Base-by-base conservation (phyloP, 2,888 invertebrate species). In the Phaonia tiefii region DNA sequence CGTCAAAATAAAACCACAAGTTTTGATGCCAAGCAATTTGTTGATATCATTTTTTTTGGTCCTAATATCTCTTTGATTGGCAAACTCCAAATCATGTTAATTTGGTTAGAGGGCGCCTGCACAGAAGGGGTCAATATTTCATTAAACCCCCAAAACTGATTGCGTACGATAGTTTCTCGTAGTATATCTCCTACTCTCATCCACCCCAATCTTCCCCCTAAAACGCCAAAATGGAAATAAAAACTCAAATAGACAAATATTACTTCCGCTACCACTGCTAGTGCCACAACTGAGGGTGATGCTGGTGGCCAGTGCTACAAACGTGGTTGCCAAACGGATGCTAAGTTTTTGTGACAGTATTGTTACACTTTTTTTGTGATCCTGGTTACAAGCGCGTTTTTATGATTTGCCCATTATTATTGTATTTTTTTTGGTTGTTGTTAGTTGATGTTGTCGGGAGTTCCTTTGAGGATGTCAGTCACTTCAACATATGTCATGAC, bases 321-420 rank as follows among this genome's bases (percentile, higher is more conserved):
- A 70, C 74, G 66, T 75, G 81, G 42, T 75, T 81, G 71, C 75
- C 81, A 78, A 81, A 81, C 71, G 81, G 78, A 75, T 49, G 42
- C 13, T 11, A 39, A 5, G 25, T 17, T 5, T 69, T 54, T 39
- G 60, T 39, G 17, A 22, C 17, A 51, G 11, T 44, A n/a, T 44
- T 56, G 26, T 56, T 56, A 22, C 22, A 13, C 4, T 26, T 26
- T 56, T 56, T 56, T n/a, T n/a, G n/a, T n/a, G n/a, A n/a, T n/a
- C n/a, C n/a, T 56, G 25, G 2, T 31, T 31, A 31, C 2, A 63
- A 63, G 22, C 54, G 39, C 54, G 25, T 56, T 54, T 20, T 69
- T 44, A 69, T 80, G 73, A 63, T 65, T 77, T 77, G 71, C n/a
- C n/a, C n/a, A n/a, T n/a, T n/a, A n/a, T n/a, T n/a, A n/a, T n/a